Conservation (phyloP, 2,888 invertebrate species). For the Tribolium freemani region DNA sequence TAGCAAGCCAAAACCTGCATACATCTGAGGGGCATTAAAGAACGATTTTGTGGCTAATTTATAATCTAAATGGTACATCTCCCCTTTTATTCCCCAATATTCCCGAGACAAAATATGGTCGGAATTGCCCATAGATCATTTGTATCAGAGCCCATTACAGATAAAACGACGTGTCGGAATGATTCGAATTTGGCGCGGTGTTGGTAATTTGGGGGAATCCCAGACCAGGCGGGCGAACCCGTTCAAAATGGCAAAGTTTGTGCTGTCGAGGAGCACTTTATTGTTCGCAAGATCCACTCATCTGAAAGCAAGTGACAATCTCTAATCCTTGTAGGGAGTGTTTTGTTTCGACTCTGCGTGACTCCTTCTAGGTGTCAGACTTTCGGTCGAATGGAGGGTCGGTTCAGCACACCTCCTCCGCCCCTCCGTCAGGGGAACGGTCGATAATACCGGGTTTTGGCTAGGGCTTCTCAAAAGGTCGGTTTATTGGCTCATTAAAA, state of each 20-base stretch:
- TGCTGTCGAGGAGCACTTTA: constrained; percentile 58
- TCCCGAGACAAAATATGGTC: constrained; percentile 44
- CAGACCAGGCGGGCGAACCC: constrained; percentile 7
- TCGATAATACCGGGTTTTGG: constrained; percentile 63
- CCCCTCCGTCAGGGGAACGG: constrained; percentile 47
- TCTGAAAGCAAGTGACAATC: constrained; percentile 63
- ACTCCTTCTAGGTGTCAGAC: constrained; percentile 62
- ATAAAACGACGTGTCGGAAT: constrained; percentile 38
- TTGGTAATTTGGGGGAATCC: constrained; percentile 6
- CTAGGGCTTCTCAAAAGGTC: constrained; percentile 61
- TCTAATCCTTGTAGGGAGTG: constrained; percentile 63
- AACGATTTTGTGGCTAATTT: constrained; percentile 45
- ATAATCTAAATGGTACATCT: constrained; percentile 47
- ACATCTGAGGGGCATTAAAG: constrained; percentile 42
- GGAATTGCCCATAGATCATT: constrained; percentile 42
- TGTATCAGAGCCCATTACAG: constrained; percentile 39
- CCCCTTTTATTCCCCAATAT: constrained; percentile 46
- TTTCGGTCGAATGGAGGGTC: constrained; percentile 53
- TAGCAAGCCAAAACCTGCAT: constrained; percentile 31
- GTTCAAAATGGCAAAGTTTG: constrained; percentile 59
- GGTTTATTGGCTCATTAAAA: constrained; percentile 62
- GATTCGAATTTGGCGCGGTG: constrained; percentile 25
- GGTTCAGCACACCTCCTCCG: constrained; percentile 45
- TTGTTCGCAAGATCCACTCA: constrained; percentile 62
- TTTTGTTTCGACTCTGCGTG: constrained; percentile 63